Evolutionary conservation across 2,888 invertebrate genomes (phyloP).

Genomic region (Hoplodrina blanda): DNA sequence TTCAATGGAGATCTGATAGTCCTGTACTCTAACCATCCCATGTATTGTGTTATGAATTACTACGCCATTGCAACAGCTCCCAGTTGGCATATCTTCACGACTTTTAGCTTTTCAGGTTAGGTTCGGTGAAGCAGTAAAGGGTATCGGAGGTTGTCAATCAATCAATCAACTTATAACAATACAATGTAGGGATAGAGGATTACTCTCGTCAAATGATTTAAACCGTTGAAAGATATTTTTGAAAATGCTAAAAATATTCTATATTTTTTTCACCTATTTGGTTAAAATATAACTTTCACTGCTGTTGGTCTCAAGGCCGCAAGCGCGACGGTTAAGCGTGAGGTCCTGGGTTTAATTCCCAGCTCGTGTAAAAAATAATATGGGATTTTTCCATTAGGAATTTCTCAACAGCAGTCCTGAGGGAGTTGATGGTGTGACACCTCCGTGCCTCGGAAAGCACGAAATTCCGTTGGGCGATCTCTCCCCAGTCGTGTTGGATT

Average conservation of each 20-base stretch:
- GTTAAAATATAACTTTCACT: too few relatives aligned
- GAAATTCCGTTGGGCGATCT: too few relatives aligned
- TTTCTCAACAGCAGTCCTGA: too few relatives aligned
- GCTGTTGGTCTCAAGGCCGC: too few relatives aligned
- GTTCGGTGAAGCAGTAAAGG: conserved; percentile 31
- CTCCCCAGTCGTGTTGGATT: too few relatives aligned
- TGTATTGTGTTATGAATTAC: conserved; percentile 61
- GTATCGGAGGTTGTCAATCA: conserved; percentile 1
- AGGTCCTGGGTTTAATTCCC: too few relatives aligned
- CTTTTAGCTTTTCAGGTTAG: conserved; percentile 50
- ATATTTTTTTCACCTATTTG: too few relatives aligned
- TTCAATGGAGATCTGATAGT: conserved; percentile 54
- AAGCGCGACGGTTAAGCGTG: too few relatives aligned
- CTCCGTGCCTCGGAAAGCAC: too few relatives aligned
- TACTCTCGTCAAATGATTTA: not conserved
- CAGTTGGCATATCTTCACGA: conserved; percentile 45
- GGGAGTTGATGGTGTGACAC: too few relatives aligned
- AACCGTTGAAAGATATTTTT: not conserved
- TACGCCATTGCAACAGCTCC: conserved; percentile 18
- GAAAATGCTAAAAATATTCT: not conserved
- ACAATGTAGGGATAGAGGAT: not conserved
- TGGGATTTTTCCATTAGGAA: too few relatives aligned
- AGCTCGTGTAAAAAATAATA: too few relatives aligned
- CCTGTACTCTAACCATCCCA: conserved; percentile 41
- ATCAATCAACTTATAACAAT: conserved; percentile 16